Conservation (phyloP, 2,113 vertebrate species). For the Paracanthobrama guichenoti region DNA sequence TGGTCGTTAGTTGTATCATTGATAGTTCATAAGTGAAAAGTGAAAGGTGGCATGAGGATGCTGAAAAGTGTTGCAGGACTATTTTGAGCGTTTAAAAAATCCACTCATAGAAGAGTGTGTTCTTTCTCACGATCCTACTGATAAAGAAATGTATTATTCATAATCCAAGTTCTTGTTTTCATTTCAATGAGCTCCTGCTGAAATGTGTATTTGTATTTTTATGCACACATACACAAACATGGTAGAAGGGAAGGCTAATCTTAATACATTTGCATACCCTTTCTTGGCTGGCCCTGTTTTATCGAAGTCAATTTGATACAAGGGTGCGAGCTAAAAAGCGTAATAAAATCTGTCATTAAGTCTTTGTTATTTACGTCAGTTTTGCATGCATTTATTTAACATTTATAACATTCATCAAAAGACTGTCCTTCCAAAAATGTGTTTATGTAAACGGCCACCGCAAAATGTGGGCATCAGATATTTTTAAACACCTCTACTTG, state of each 20-base stretch:
- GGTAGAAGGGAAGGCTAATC: constrained; percentile 8
- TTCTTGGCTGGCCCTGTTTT: constrained; percentile 13
- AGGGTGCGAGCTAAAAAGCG: background rate
- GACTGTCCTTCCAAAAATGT: background rate
- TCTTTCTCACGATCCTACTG: background rate
- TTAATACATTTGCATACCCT: constrained; percentile 30
- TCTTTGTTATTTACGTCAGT: background rate
- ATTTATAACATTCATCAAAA: background rate
- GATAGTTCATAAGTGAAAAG: constrained; percentile 48
- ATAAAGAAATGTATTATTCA: constrained; percentile 42
- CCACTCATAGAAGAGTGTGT: background rate
- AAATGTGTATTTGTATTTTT: constrained; percentile 13
- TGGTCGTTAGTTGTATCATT: constrained; percentile 60
- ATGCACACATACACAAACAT: constrained; percentile 7
- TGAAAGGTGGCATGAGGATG: constrained; percentile 26
- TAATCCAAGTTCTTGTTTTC: constrained; percentile 20
- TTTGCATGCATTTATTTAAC: background rate
- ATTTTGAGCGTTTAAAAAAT: background rate
- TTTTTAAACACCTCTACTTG: constrained; percentile 40
- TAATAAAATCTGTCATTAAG: background rate
- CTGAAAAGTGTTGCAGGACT: background rate
- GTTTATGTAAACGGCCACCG: constrained; percentile 1
- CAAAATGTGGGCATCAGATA: constrained; percentile 29
- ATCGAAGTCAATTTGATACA: background rate
- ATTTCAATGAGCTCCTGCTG: constrained; percentile 23